phyloP scores from a whole-genome alignment of 2,113 vertebrate species.

The Ibidorhyncha struthersii region DNA sequence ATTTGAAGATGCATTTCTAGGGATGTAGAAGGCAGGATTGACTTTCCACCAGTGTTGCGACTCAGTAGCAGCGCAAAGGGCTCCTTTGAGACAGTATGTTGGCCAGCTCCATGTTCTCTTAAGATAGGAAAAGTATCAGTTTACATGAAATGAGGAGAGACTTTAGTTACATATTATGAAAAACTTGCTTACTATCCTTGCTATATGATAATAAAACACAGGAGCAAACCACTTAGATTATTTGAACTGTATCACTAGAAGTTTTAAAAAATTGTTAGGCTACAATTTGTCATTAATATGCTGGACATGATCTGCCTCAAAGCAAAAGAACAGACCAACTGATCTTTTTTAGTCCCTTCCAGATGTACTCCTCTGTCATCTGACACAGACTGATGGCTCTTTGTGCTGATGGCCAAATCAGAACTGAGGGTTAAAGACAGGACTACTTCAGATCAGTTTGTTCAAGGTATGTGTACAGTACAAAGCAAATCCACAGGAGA shows the following conservation, averaged over 20 bases:
- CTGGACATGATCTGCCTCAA: not conserved
- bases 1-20: not conserved
- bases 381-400: not conserved
- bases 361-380: not conserved
- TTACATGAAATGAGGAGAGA: not conserved
- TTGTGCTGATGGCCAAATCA: not conserved
- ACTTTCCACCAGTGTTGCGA: not conserved
- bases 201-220: not conserved
- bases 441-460: not conserved
- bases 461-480: not conserved
- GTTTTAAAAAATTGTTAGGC: not conserved
- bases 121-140: not conserved
- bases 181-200: not conserved
- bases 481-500: not conserved
- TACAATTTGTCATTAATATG: not conserved
- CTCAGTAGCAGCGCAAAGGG: not conserved
- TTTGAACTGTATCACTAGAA: not conserved
- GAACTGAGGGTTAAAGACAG: not conserved
- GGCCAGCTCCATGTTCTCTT: not conserved
- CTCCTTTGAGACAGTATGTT: not conserved
- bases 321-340: not conserved
- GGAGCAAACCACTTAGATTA: not conserved
- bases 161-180: not conserved
- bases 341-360: not conserved
- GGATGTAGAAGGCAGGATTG: not conserved